Percentiles rank a stretch among this genome's conserved stretches.
These are phyloP conservation scores for Umimayanthus kanabou DNA, from an alignment of 92 coral and sea anemone genomes.

Conservation along the genomic window DNA sequence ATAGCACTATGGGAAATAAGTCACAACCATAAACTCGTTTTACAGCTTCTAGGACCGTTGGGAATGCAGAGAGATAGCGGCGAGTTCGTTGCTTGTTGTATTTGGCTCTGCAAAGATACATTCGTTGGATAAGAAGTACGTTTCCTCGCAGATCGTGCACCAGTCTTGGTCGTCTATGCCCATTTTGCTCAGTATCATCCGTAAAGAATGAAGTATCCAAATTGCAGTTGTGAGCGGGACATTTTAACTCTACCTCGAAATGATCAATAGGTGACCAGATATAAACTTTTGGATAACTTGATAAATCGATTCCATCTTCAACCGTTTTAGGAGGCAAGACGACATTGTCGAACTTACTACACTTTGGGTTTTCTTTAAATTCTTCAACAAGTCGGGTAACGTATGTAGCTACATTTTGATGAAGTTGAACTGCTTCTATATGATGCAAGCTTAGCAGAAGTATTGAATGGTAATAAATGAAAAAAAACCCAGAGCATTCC, in stretches of 20 bases:
- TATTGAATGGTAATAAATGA: too few relatives aligned
- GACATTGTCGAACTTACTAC: constrained; percentile 35
- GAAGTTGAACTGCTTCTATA: too few relatives aligned
- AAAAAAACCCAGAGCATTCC: too few relatives aligned
- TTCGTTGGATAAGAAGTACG: constrained; percentile 45
- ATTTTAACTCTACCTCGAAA: not conserved
- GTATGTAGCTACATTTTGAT: not conserved
- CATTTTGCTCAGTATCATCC: not conserved
- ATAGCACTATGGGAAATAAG: constrained; percentile 32
- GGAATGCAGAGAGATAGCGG: constrained; percentile 37
- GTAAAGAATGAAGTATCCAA: constrained; percentile 36
- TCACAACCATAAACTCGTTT: not conserved
- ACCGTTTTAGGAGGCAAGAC: constrained; percentile 37
- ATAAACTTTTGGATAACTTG: constrained; percentile 44
- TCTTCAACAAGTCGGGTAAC: constrained; percentile 20
- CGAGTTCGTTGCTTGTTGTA: not conserved
- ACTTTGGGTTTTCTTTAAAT: constrained; percentile 18
- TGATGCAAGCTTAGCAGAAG: too few relatives aligned
- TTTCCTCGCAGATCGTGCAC: constrained; percentile 56
- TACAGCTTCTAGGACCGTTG: not conserved
- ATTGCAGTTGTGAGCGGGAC: constrained; percentile 39
- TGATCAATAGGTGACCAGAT: constrained; percentile 59
- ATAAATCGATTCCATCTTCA: not conserved
- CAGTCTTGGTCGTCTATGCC: constrained; percentile 45
- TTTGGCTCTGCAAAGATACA: constrained; percentile 22